Conservation (phyloP, 2,797 vertebrate genomes). For the Cichlasoma orientale region DNA sequence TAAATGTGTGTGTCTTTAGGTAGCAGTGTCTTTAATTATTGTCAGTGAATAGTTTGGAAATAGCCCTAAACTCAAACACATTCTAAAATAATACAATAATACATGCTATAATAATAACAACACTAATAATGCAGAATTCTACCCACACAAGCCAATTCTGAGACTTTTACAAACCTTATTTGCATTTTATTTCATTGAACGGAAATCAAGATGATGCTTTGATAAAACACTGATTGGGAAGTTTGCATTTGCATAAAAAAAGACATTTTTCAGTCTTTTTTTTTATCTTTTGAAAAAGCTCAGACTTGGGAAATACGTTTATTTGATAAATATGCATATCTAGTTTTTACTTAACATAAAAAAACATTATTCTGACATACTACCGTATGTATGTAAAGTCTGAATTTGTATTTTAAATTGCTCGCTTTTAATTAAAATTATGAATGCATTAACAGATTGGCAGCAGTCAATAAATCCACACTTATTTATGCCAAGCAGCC, state of each 20-base stretch:
- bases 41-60: background rate
- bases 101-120: background rate
- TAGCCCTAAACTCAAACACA: background rate
- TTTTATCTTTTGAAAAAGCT: background rate
- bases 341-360: background rate
- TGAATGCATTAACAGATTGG: background rate
- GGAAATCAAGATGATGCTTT: background rate
- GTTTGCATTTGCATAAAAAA: no score
- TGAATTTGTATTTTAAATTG: background rate
- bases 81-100: background rate
- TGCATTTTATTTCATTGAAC: background rate
- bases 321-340: background rate
- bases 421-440: constrained; percentile 2
- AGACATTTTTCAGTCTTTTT: background rate
- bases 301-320: background rate
- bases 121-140: background rate
- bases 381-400: background rate
- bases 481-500: background rate
- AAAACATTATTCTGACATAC: background rate
- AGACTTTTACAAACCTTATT: background rate
- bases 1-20: constrained; percentile 3
- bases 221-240: background rate
- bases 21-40: background rate
- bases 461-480: background rate
- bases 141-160: background rate